These are phyloP conservation scores for Cataglyphis hispanica DNA, from an alignment of 1,140 invertebrate genomes.

Conservation along the genomic window DNA sequence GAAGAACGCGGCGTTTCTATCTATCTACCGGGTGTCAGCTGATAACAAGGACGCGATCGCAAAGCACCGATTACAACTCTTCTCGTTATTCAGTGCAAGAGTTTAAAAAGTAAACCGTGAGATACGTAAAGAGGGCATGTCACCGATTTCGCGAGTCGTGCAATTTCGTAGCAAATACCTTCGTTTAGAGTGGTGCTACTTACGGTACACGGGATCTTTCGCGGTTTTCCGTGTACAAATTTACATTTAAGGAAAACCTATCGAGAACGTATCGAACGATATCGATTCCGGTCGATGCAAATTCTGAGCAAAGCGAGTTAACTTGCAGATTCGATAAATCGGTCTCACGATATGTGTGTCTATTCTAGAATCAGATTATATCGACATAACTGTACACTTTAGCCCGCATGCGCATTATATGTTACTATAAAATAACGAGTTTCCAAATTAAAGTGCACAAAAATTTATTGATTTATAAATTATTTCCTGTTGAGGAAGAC, in stretches of 20 bases:
- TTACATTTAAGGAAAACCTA: constrained; percentile 45
- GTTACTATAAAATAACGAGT: background rate
- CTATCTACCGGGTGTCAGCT: constrained; percentile 13
- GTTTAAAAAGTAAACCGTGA: background rate
- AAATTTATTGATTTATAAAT: background rate
- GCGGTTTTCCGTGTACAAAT: constrained; percentile 38
- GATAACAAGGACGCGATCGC: background rate
- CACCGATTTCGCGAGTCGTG: background rate
- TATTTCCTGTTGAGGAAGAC: background rate
- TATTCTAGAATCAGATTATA: constrained; percentile 35
- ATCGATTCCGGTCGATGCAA: constrained; percentile 45
- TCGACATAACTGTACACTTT: background rate
- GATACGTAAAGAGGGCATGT: background rate
- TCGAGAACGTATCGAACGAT: constrained; percentile 38
- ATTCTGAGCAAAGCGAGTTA: constrained; percentile 43
- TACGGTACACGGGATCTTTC: constrained; percentile 15
- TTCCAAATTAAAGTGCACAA: background rate
- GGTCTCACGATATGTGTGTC: background rate
- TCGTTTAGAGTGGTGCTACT: constrained; percentile 24
- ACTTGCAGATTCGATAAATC: constrained; percentile 44
- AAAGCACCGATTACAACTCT: constrained; percentile 37
- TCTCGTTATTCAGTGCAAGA: constrained; percentile 11
- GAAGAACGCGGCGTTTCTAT: constrained; percentile 10
- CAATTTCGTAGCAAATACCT: constrained; percentile 26
- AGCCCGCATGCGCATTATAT: background rate